Evolutionary conservation across 2,888 invertebrate species (phyloP), one percentile per base, ranked within the genome.

Genomic region (Lasioglossum oenotherae): DNA sequence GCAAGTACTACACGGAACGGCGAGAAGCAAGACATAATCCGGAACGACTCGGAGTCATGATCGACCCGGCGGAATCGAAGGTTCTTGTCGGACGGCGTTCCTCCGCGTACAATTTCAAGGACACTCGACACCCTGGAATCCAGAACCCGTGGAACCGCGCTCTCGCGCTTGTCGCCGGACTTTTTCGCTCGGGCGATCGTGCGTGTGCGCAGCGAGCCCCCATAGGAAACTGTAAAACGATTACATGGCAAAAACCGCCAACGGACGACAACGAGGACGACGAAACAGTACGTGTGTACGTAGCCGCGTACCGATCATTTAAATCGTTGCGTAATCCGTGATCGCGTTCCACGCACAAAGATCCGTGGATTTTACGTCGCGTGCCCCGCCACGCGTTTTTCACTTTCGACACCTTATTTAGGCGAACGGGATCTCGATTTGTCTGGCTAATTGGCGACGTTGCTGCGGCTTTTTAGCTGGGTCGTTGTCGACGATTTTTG

Each of bases 111-210:
- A 69, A 79, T 84, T 89, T 89, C 92, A 92, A 92, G 92, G 92
- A 91, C 91, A 89, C 90, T 80, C 86, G 84, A 88, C 89, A 91
- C 89, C 89, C 88, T 87, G 92, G 92, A 92, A 92, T 92, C 88
- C 86, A 91, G 90, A 88, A 86, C 89, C 87, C 84, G 91, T 80
- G 87, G 86, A 82, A 81, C 82, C 80, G 74, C 82, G 79, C 60
- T 27, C 60, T 16, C 60, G 53, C 80, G 79, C 82, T 67, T 53
- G 82, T 76, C 79, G 78, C 83, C 76, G 80, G 72, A 87, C 84
- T 86, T 88, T 86, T 82, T 81, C 79, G 67, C 69, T 79, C 76
- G 31, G 23, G 0, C 5, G 23, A 4, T 6, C 41, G 71, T 44
- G 8, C 6, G 44, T 46, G 46, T 16, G 46, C 16, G 41, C 82